Conservation (phyloP, 1,140 invertebrate genomes). For the Drosophila mayri region DNA sequence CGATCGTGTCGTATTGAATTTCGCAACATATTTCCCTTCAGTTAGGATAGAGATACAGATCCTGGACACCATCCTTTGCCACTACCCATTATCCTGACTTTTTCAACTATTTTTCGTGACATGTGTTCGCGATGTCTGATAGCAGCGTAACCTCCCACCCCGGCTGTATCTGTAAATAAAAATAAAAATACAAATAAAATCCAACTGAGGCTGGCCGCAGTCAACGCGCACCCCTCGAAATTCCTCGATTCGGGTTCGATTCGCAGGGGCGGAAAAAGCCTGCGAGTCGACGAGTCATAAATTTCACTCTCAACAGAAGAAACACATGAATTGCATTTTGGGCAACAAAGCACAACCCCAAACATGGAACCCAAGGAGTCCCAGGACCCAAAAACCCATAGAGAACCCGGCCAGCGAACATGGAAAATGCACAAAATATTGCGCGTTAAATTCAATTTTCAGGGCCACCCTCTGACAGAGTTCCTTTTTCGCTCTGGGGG, state of each 20-base stretch:
- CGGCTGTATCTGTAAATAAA: not conserved
- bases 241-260: conserved; percentile 19
- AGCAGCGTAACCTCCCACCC: conserved; percentile 71
- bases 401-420: conserved; percentile 41
- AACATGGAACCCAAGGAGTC: conserved; percentile 1
- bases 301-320: conserved; percentile 67
- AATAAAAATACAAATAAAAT: conserved; percentile 23
- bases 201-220: conserved; percentile 69
- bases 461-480: conserved; percentile 43
- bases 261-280: conserved; percentile 47
- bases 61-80: conserved; percentile 11
- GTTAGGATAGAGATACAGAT: conserved; percentile 20
- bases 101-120: conserved; percentile 68
- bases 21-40: conserved; percentile 50
- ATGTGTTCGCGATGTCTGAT: conserved; percentile 72
- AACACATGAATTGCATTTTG: conserved; percentile 83
- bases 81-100: conserved; percentile 6
- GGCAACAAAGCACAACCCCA: conserved; percentile 53
- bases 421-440: conserved; percentile 83
- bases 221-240: conserved; percentile 56
- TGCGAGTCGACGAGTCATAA: conserved; percentile 63
- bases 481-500: conserved; percentile 8
- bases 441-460: conserved; percentile 85
- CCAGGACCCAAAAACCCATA: conserved; percentile 22
- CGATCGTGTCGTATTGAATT: conserved; percentile 36